Percentiles rank a stretch among this genome's conserved stretches.
These are phyloP conservation scores for Parasteatoda tepidariorum DNA, from an alignment of 1,140 invertebrate species.

Conservation along the genomic window DNA sequence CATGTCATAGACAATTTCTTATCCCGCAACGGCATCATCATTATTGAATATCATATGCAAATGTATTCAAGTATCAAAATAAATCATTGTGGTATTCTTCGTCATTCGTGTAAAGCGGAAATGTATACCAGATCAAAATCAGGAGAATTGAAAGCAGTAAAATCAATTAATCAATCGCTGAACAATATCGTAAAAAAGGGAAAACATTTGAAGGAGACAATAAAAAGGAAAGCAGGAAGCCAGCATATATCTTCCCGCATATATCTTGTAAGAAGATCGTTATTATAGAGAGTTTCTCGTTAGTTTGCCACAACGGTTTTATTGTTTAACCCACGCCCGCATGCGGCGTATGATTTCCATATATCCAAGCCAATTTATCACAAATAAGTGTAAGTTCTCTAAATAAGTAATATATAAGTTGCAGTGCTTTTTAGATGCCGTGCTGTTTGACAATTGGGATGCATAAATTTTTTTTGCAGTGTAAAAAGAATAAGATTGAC, in stretches of 20 bases:
- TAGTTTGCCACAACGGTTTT: background rate
- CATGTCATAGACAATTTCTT: background rate
- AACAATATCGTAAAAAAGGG: background rate
- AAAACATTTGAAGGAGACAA: background rate
- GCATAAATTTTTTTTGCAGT: background rate
- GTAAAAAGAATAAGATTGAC: background rate
- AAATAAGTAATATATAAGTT: background rate
- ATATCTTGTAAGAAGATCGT: background rate
- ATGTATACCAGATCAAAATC: background rate
- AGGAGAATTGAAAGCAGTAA: background rate
- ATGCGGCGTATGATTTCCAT: background rate
- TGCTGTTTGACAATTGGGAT: background rate
- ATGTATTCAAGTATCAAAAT: background rate
- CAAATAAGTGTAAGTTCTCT: no score
- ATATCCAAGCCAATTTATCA: conserved; percentile 6
- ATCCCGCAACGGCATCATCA: background rate
- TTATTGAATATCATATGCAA: background rate
- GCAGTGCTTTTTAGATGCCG: background rate
- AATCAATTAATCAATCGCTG: background rate
- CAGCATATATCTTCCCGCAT: background rate
- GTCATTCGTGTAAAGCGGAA: background rate
- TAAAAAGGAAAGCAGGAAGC: background rate
- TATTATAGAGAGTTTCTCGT: background rate
- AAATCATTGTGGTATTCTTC: background rate
- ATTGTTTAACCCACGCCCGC: background rate